A percentile compares a stretch with the other conserved stretches of the same genome.
These are phyloP conservation scores for Drymodes brunneopygia DNA, from an alignment of 2,113 vertebrate species.

Conservation along the genomic window DNA sequence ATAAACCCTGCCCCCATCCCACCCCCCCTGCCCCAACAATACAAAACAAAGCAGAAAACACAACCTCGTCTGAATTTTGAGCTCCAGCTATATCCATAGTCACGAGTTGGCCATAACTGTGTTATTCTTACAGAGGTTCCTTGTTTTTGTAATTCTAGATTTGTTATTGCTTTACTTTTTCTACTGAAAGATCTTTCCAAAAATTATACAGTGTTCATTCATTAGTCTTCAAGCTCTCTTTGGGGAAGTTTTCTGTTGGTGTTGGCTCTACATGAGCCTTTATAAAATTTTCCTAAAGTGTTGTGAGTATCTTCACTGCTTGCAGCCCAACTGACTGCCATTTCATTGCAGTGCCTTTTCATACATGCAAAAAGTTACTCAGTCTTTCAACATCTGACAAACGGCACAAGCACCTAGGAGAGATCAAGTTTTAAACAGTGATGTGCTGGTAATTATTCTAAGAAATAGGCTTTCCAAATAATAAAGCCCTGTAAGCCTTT, in stretches of 20 bases:
- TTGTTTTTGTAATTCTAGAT: constrained; percentile 6
- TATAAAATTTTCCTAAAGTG: not conserved
- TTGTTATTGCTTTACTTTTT: constrained; percentile 2
- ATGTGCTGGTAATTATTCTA: not conserved
- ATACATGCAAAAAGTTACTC: not conserved
- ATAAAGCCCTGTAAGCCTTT: not conserved
- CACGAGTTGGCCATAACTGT: not conserved
- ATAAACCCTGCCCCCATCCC: fast-evolving
- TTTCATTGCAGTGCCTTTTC: not conserved
- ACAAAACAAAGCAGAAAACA: not conserved
- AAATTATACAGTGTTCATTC: not conserved
- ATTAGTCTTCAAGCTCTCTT: not conserved
- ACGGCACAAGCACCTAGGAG: not conserved
- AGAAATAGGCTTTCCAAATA: not conserved
- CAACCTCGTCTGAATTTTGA: not conserved
- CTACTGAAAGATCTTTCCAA: not conserved
- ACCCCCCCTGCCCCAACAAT: not conserved
- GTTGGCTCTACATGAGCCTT: not conserved
- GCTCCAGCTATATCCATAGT: not conserved
- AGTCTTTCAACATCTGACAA: not conserved
- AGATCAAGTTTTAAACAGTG: not conserved
- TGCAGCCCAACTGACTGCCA: not conserved
- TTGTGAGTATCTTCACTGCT: not conserved
- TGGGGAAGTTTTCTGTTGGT: not conserved
- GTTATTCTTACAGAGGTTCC: not conserved